phyloP scores from a whole-genome alignment of 2,113 vertebrate species.

The Barbus barbus region DNA sequence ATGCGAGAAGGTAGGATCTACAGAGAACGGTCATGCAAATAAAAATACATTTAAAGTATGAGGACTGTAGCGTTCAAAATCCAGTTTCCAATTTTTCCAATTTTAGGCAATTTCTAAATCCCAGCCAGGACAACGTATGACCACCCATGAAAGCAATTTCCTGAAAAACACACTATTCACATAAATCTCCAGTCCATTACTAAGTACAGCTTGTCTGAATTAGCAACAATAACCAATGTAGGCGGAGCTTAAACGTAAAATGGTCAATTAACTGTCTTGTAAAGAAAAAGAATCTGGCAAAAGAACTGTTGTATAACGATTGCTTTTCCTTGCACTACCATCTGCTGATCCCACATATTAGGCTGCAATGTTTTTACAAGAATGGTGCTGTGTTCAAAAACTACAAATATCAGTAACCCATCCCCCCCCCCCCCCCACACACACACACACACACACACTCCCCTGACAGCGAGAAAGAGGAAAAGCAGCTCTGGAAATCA shows the following conservation, averaged over 20 bases:
- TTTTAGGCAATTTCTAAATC: no score
- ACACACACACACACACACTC: no score
- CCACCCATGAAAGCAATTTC: no score
- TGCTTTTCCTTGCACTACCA: background rate
- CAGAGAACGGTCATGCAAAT: no score
- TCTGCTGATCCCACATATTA: background rate
- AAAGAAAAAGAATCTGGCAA: background rate
- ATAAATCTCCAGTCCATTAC: background rate
- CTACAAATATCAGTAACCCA: conserved; percentile 9
- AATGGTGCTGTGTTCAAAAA: background rate
- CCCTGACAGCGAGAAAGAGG: background rate
- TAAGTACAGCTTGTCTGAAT: background rate
- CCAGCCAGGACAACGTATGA: no score
- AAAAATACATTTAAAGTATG: no score
- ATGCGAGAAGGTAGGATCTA: no score
- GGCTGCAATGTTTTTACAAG: background rate
- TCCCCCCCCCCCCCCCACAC: no score
- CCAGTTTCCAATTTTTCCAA: no score
- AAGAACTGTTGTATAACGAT: background rate
- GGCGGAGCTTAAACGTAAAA: background rate
- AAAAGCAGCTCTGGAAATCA: conserved; percentile 7
- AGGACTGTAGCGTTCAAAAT: no score
- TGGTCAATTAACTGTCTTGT: background rate
- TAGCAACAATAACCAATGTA: background rate
- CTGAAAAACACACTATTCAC: background rate